Evolutionary conservation across 2,888 invertebrate species (phyloP).

Genomic region (Hyposoter didymator): DNA sequence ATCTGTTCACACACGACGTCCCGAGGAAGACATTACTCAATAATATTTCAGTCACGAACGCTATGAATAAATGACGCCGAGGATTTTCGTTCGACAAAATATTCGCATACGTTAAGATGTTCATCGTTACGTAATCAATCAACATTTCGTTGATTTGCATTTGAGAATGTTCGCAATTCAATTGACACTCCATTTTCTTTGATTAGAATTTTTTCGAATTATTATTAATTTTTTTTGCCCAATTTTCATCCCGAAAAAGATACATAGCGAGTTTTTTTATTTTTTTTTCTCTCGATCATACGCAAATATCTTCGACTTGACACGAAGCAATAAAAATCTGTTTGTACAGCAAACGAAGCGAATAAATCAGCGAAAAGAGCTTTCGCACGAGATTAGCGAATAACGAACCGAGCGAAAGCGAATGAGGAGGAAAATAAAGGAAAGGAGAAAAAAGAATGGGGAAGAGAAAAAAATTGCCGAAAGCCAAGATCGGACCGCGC

Average conservation of each 20-base stretch:
- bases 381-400: conserved; percentile 15
- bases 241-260: neutral
- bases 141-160: neutral
- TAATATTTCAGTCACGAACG: conserved; percentile 2
- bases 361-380: conserved; percentile 29
- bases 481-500: conserved; percentile 36
- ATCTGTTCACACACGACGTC: conserved; percentile 1
- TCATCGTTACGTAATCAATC: neutral
- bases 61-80: neutral
- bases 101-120: neutral
- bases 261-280: neutral
- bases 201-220: neutral
- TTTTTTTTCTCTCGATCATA: neutral
- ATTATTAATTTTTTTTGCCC: neutral
- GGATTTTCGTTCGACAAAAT: neutral
- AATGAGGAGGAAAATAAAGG: conserved; percentile 1
- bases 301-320: neutral
- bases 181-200: neutral
- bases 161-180: no score
- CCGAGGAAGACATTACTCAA: neutral
- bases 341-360: conserved; percentile 4
- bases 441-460: conserved; percentile 21
- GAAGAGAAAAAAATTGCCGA: conserved; percentile 27
- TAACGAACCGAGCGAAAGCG: conserved; percentile 15
- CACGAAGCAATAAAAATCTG: conserved; percentile 17